Conservation (phyloP, 2,797 vertebrate genomes). For the Morelia viridis region DNA sequence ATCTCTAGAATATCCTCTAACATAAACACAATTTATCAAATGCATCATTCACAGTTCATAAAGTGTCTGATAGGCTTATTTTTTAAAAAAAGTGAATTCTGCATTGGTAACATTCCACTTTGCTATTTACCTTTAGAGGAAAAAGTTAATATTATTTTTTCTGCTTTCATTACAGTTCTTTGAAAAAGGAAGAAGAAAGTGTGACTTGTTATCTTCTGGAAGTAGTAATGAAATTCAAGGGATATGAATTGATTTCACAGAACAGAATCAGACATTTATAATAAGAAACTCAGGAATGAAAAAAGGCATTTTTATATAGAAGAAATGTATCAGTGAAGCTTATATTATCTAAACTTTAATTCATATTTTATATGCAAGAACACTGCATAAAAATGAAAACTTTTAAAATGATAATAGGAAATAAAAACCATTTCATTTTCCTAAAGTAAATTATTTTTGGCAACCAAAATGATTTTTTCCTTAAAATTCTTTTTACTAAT, state of each 20-base stretch:
- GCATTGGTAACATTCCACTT: neutral
- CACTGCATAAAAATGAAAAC: neutral
- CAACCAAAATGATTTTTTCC: neutral
- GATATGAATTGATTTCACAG: neutral
- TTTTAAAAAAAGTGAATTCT: neutral
- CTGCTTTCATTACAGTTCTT: neutral
- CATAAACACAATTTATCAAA: neutral
- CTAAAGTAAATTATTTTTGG: neutral
- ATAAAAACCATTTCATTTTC: neutral
- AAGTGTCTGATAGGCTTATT: neutral
- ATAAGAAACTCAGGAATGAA: neutral
- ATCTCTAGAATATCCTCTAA: neutral
- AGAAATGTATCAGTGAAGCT: neutral
- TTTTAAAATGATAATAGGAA: neutral
- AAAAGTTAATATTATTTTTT: neutral
- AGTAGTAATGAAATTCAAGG: neutral
- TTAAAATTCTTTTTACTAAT: neutral
- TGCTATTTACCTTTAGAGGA: neutral
- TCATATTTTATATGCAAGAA: neutral
- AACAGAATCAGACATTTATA: neutral
- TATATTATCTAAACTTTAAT: conserved; percentile 1
- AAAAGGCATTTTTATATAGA: neutral
- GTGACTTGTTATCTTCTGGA: neutral
- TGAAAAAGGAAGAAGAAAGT: neutral
- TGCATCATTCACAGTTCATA: neutral